Base-by-base conservation (phyloP, 1,140 invertebrate species). In the Parapsyche elsis region DNA sequence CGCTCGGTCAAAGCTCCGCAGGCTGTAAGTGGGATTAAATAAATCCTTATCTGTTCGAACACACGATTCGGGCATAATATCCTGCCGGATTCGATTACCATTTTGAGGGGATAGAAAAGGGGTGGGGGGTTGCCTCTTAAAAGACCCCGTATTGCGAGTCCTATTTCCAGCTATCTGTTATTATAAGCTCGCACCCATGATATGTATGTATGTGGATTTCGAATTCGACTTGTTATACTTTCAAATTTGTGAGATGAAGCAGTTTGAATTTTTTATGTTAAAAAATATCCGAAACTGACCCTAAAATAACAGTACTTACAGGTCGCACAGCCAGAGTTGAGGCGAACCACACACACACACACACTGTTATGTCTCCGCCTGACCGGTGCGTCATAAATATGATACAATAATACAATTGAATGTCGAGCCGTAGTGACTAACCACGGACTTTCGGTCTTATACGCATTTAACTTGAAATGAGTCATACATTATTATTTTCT, bases 31-130 rank as follows among this genome's bases (percentile, higher is more conserved):
- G 16, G 24, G 64, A 67, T 67, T 67, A 67, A 67, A 67, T 67
- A 67, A 67, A 67, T 67, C 64, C 64, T 67, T 67, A 67, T 67
- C 64, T 67, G 24, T 14, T 67, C 64, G 64, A 67, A 67, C 57
- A 61, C 57, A 61, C 57, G 57, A 61, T 67, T 67, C 64, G 24
- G 24, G 64, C 21, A 67, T 67, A 67, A 67, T 67, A 67, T 67
- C 64, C 21, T 24, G n/a, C 14, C 19, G 64, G 64, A 67, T 67
- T 67, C 64, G 64, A 67, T 67, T 67, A 67, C 64, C 64, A 67
- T 67, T 67, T 67, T 67, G 24, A 67, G 24, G 23, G 24, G 24
- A 23, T 61, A 38, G 30, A 7, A 38, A 38, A 38, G 30, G 30
- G 49, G 12, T 14, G 49, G 49, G 45, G 12, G 12, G 16, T 53